Base-by-base conservation (phyloP, 2,797 vertebrate species). In the Spinibarbus caldwelli region DNA sequence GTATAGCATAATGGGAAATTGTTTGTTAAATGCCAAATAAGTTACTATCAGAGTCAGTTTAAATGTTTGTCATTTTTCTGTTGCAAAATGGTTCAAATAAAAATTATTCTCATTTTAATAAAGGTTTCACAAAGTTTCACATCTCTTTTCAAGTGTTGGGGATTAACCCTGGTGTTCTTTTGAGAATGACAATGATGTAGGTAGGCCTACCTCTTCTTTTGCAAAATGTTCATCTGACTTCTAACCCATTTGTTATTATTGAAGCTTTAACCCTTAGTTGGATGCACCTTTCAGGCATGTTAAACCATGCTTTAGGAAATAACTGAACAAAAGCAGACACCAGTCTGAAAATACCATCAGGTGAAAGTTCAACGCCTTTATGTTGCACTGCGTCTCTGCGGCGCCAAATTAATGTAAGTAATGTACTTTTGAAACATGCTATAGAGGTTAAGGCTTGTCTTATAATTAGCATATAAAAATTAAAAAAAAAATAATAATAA, bases 11-110 rank as follows among this genome's bases (percentile, higher is more conserved):
- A 26, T 41, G 15, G n/a, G 5, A 43, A 78, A 62, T 43, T 21
- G 26, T 4, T 62, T n/a, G 31, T 79, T 29, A 79, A 45, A 78
- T 78, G 57, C 9, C 41, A 64, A 64, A 62, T 43, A 59, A 43
- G 26, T 43, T 62, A 19, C 15, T 43, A 19, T 78, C 36, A 78
- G 15, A 43, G 1, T 9, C 8, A 1, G 12, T 49, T 75, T 49
- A 75, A 21, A 49, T 29, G 36, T 59, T 12, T 62, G 38, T 43
- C 0, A 21, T 41, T n/a, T 62, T 26, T 19, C 12, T 78, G n/a
- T 78, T 78, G 59, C 6, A 79, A 45, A 64, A 23, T 21, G 19
- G 41, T 31, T 79, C 0, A 8, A 66, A 79, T 31, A 34, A 45
- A 79, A 43, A 21, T 21, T 1, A 78, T n/a, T 64, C 41, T 45